A percentile compares a stretch with the other conserved stretches of the same genome.
These are phyloP conservation scores for Leptinotarsa lineolata DNA, from an alignment of 1,140 invertebrate genomes.

Conservation along the genomic window DNA sequence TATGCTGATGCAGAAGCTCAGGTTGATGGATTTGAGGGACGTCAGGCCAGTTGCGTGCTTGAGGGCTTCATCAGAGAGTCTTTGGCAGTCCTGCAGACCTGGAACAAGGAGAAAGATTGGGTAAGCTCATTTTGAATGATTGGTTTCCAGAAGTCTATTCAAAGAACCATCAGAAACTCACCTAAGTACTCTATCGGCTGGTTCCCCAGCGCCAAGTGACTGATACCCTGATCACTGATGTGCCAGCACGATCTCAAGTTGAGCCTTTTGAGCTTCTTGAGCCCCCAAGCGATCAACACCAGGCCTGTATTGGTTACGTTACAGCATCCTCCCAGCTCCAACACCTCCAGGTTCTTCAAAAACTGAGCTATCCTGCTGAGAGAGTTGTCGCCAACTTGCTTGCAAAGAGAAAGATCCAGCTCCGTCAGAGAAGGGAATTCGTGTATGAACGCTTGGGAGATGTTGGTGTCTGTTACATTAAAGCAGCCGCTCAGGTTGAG, in stretches of 20 bases:
- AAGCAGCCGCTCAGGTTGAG: slow-evolving; percentile 92
- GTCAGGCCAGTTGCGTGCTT: slow-evolving; percentile 79
- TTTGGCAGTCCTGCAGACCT: slow-evolving; percentile 87
- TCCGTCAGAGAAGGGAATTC: slow-evolving; percentile 75
- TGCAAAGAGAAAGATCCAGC: slow-evolving; percentile 89
- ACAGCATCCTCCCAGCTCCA: slow-evolving; percentile 89
- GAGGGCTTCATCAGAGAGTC: slow-evolving; percentile 87
- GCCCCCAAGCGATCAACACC: slow-evolving; percentile 81
- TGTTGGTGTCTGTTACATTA: slow-evolving; percentile 82
- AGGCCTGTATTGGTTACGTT: slow-evolving; percentile 88
- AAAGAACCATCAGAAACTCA: slow-evolving; percentile 7
- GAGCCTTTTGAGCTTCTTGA: slow-evolving; percentile 79
- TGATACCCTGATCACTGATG: slow-evolving; percentile 87
- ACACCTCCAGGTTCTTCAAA: slow-evolving; percentile 82
- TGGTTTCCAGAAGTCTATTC: too few species aligned
- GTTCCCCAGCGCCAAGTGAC: slow-evolving; percentile 78
- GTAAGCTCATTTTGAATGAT: too few species aligned
- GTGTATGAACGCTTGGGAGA: slow-evolving; percentile 78
- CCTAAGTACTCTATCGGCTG: slow-evolving; percentile 79
- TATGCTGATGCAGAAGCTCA: slow-evolving; percentile 92
- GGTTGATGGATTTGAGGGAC: slow-evolving; percentile 83
- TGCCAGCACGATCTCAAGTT: slow-evolving; percentile 91
- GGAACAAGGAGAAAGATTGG: background rate
- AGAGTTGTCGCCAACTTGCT: slow-evolving; percentile 88
- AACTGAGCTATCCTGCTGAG: slow-evolving; percentile 81